A percentile compares a stretch with the other conserved stretches of the same genome.
phyloP scores from a whole-genome alignment of 2,888 invertebrate genomes.

The Pocota personata region DNA sequence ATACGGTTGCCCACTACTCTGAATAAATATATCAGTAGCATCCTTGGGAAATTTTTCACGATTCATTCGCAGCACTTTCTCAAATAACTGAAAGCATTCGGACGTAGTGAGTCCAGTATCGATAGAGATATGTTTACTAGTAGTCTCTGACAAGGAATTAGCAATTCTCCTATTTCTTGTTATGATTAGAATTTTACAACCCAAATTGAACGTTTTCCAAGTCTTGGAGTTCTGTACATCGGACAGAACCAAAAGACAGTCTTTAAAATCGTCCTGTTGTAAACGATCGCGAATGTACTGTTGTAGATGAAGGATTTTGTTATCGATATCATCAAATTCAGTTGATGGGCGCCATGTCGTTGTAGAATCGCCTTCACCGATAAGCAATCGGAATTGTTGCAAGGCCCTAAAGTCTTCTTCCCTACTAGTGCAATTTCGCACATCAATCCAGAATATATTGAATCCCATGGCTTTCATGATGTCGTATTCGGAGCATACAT shows the following conservation, averaged over 20 bases:
- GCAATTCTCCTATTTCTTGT: conserved; percentile 79
- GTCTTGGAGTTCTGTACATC: conserved; percentile 80
- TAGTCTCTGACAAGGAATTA: conserved; percentile 76
- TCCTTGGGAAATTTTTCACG: conserved; percentile 75
- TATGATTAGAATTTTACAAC: conserved; percentile 81
- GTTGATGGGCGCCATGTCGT: conserved; percentile 42
- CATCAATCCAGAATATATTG: conserved; percentile 81
- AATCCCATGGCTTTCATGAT: conserved; percentile 80
- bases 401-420: conserved; percentile 77
- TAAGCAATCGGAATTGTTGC: conserved; percentile 77
- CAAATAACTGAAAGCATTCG: conserved; percentile 79
- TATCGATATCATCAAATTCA: conserved; percentile 76
- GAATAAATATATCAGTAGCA: conserved; percentile 75
- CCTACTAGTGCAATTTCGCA: conserved; percentile 77
- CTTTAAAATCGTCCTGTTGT: conserved; percentile 76
- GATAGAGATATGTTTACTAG: conserved; percentile 77
- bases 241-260: conserved; percentile 79
- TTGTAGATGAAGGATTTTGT: conserved; percentile 77
- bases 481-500: conserved; percentile 80
- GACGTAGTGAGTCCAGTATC: conserved; percentile 75
- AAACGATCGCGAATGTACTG: conserved; percentile 75
- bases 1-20: conserved; percentile 78
- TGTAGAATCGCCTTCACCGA: conserved; percentile 71
- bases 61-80: conserved; percentile 76
- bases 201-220: conserved; percentile 79